Base-by-base conservation (phyloP, 2,888 invertebrate genomes). In the Ophion ventricosus region DNA sequence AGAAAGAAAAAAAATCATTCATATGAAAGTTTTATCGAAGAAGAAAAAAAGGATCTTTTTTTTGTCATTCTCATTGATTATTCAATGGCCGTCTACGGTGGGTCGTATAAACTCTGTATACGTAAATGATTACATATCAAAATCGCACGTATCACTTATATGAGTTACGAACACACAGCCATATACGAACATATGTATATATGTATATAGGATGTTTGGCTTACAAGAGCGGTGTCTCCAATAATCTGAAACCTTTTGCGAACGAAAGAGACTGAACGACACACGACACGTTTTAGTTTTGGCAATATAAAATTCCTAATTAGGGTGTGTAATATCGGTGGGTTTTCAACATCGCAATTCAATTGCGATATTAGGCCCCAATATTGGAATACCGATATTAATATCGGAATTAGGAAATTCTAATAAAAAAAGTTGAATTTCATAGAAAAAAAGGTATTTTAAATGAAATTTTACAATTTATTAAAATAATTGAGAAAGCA, bases 81-180 rank as follows among this genome's bases (percentile, higher is more conserved):
- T 76, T 66, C 77, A 80, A 74, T 80, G 84, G 78, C 84, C 78
- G 64, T 78, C 77, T 25, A 64, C 74, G 77, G 74, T 78, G 77
- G 78, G 74, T 70, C 69, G 69, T 67, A 59, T 43, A 23, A 77
- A 80, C 77, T 66, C 49, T 81, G 70, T 77, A 78, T 75, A 81
- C 78, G 81, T 78, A 74, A 81, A 74, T 64, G 70, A 75, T 66
- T 40, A 54, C 78, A 84, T 80, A 81, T 76, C 81, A 64, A n/a
- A n/a, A 59, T 54, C 69, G 70, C 23, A 26, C 57, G 14, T 54
- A 64, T 64, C n/a, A 43, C 67, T 74, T 29, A 59, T 49, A 64
- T 23, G 26, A 11, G 56, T n/a, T 14, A 35, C 35, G 8, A 49
- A 49, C 49, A 25, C 59, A 23, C 29, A 73, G 66, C 20, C 17